Evolutionary conservation across 2,888 invertebrate species (phyloP).

Genomic region (Thera britannica): DNA sequence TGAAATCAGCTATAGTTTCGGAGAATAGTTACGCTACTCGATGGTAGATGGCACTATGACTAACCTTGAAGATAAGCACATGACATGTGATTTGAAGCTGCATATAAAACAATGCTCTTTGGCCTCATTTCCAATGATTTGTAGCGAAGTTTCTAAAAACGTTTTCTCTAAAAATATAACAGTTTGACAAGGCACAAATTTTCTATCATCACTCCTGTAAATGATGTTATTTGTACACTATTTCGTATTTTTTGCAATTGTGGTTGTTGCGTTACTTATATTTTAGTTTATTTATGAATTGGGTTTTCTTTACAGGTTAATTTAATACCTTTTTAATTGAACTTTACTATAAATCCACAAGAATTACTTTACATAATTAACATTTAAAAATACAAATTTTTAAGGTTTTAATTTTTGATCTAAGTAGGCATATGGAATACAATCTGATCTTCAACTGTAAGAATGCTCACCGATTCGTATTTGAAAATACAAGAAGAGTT

Average conservation of each 20-base stretch:
- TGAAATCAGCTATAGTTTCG: slow-evolving; percentile 46
- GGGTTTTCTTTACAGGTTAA: too few species aligned
- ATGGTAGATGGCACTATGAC: slow-evolving; percentile 65
- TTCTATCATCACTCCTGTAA: slow-evolving; percentile 22
- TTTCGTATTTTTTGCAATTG: slow-evolving; percentile 33
- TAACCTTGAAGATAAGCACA: background rate
- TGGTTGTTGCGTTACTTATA: slow-evolving; percentile 17
- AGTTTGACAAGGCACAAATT: slow-evolving; percentile 35
- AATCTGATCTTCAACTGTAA: background rate
- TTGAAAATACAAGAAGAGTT: background rate
- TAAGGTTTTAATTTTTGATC: background rate
- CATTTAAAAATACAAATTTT: too few species aligned
- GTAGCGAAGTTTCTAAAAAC: slow-evolving; percentile 17
- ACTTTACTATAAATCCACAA: too few species aligned
- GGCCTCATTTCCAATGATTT: slow-evolving; percentile 5
- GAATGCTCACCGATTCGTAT: background rate
- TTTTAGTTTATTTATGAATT: too few species aligned
- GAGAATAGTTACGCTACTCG: slow-evolving; percentile 62
- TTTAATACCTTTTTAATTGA: too few species aligned
- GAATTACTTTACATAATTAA: too few species aligned
- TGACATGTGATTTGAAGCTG: background rate
- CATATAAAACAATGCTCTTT: background rate
- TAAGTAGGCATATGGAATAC: background rate
- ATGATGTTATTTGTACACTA: background rate
- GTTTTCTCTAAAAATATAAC: slow-evolving; percentile 17